Conservation (phyloP, 2,113 vertebrate species). For the Chaetops frenatus region DNA sequence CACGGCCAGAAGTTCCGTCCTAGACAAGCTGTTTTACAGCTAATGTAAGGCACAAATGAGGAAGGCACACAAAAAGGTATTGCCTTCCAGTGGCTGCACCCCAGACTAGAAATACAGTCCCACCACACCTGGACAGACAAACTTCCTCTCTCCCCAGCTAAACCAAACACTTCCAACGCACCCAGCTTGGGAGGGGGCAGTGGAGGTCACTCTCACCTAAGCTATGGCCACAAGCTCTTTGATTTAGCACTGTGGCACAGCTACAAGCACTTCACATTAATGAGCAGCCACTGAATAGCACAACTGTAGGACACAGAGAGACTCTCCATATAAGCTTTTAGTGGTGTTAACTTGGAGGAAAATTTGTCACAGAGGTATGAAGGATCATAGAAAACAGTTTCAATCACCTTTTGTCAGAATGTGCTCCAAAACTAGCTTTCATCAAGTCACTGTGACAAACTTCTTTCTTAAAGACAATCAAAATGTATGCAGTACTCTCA, state of each 20-base stretch:
- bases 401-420: background rate
- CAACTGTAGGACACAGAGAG: background rate
- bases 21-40: background rate
- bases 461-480: background rate
- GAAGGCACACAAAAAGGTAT: background rate
- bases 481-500: background rate
- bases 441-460: background rate
- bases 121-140: background rate
- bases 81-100: background rate
- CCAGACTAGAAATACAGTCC: background rate
- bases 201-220: background rate
- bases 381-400: background rate
- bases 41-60: background rate
- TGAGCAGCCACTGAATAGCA: background rate
- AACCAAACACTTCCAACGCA: background rate
- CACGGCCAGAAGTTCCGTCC: background rate
- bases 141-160: background rate
- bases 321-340: background rate
- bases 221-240: background rate
- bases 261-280: background rate
- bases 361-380: background rate
- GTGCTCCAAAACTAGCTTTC: background rate
- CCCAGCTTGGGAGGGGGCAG: background rate
- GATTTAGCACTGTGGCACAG: background rate
- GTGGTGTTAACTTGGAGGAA: background rate